These are phyloP conservation scores for Gymnopithys bicolor DNA, from an alignment of 2,797 vertebrate species.

Conservation along the genomic window DNA sequence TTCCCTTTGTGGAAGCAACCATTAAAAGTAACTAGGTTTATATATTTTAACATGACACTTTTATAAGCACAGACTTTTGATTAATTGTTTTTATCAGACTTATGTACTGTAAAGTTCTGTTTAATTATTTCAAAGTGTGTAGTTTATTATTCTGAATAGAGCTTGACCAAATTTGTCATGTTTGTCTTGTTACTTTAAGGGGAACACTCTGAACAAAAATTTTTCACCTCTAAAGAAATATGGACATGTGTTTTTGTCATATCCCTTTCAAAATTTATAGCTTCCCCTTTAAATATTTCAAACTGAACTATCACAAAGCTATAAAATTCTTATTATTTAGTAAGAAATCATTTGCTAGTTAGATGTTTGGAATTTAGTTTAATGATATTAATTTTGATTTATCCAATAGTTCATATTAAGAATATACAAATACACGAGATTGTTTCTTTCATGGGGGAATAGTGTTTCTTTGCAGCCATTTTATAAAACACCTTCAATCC, in stretches of 20 bases:
- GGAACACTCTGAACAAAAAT: background rate
- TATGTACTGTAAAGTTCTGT: background rate
- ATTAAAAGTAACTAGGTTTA: background rate
- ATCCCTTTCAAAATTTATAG: background rate
- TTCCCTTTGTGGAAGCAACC: background rate
- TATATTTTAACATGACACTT: background rate
- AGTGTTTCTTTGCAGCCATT: background rate
- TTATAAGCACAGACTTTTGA: background rate
- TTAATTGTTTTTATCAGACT: background rate
- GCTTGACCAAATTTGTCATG: background rate
- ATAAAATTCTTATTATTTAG: background rate
- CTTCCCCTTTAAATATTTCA: background rate
- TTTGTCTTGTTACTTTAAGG: background rate
- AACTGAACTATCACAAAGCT: background rate
- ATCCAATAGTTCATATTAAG: background rate
- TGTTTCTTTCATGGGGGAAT: background rate
- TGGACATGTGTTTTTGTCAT: background rate
- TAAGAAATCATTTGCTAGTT: background rate
- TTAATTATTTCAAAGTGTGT: background rate
- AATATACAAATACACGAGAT: background rate
- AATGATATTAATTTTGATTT: background rate
- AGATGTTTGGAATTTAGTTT: background rate
- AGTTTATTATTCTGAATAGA: background rate
- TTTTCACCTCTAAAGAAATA: constrained; percentile 21
- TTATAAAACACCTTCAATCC: background rate